Conservation (phyloP, 1,140 invertebrate genomes). For the Camponotus floridanus region DNA sequence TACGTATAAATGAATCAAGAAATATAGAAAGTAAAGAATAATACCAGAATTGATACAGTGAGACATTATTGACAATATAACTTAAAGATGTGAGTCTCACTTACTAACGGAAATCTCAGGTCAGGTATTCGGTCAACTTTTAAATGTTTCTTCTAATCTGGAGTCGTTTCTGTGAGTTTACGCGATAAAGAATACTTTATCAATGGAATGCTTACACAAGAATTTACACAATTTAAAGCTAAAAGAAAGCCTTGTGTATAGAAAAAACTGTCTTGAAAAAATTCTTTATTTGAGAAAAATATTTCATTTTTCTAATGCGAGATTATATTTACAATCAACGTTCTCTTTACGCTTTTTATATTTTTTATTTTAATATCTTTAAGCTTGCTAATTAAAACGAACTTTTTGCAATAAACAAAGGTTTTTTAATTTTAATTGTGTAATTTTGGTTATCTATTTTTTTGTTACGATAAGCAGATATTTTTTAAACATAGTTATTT, state of each 20-base stretch:
- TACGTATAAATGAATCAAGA: background rate
- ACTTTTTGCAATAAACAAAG: background rate
- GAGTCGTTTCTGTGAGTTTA: background rate
- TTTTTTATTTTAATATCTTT: background rate
- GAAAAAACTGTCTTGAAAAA: background rate
- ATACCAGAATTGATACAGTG: too few species aligned
- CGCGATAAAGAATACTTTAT: background rate
- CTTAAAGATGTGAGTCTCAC: background rate
- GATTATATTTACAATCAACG: background rate
- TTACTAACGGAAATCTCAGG: background rate
- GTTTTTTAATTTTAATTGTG: conserved; percentile 7
- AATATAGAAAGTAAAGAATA: background rate
- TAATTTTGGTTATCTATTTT: background rate
- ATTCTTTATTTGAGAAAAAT: background rate
- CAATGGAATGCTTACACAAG: background rate
- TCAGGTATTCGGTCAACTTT: background rate
- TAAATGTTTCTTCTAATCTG: background rate
- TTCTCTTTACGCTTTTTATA: too few species aligned
- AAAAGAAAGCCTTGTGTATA: background rate
- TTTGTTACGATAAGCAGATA: background rate
- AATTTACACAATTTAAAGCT: background rate
- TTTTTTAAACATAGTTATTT: background rate
- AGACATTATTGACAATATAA: background rate
- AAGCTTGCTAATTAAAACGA: background rate
- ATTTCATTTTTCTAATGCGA: background rate